Evolutionary conservation across 2,113 vertebrate species (phyloP).

Genomic region (Okapia johnstoni): DNA sequence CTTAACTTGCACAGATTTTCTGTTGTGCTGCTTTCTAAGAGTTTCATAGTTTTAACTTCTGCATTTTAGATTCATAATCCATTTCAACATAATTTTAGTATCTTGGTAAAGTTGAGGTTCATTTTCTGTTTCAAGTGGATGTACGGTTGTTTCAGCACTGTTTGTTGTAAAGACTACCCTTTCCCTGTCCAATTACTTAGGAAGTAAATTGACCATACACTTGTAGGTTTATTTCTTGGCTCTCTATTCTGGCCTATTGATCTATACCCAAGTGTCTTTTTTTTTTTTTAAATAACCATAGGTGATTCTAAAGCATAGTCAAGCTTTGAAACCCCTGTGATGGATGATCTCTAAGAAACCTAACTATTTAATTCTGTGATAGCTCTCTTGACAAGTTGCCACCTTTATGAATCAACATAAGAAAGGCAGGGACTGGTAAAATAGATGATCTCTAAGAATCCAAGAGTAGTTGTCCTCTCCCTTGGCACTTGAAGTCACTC

Average conservation of each 20-base stretch:
- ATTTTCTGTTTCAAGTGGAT: background rate
- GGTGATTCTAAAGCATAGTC: background rate
- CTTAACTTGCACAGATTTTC: background rate
- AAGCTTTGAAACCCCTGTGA: background rate
- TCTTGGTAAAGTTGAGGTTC: background rate
- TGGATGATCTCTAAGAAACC: background rate
- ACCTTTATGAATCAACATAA: background rate
- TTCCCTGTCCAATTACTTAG: background rate
- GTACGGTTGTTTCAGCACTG: background rate
- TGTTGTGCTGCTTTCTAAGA: background rate
- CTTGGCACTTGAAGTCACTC: background rate
- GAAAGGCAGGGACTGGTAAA: background rate
- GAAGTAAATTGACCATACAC: background rate
- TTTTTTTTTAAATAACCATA: background rate
- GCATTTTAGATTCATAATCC: background rate
- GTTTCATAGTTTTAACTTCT: background rate
- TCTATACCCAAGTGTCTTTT: background rate
- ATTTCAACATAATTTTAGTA: constrained; percentile 18
- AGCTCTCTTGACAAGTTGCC: background rate
- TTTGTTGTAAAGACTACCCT: background rate
- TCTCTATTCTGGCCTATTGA: background rate
- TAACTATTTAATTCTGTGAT: background rate
- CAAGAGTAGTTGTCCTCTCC: background rate
- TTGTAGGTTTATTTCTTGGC: background rate
- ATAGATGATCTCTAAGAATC: background rate